Evolutionary conservation across 2,797 vertebrate genomes (phyloP).

Genomic region (Sandelia bainsii): DNA sequence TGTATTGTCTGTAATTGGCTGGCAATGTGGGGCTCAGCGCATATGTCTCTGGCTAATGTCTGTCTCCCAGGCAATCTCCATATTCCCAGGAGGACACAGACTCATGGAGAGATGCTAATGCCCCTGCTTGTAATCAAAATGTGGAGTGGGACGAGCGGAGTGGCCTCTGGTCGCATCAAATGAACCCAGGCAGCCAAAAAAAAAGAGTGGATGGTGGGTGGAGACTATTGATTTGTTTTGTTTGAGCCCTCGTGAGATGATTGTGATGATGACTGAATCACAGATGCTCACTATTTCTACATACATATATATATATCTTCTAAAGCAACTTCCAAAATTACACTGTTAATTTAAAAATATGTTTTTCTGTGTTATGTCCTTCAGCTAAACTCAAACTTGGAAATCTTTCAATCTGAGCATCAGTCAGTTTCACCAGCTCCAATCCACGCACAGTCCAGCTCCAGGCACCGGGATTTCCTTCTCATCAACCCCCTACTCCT

Average conservation of each 20-base stretch:
- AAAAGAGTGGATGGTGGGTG: constrained; percentile 1
- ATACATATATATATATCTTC: background rate
- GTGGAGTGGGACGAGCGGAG: constrained; percentile 50
- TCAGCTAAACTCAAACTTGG: background rate
- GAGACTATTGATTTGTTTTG: constrained; percentile 32
- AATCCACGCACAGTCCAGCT: constrained; percentile 36
- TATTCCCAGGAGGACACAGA: constrained; percentile 68
- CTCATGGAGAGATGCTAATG: constrained; percentile 59
- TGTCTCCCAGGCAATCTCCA: constrained; percentile 61
- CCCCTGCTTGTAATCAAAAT: constrained; percentile 58
- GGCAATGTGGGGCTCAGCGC: constrained; percentile 48
- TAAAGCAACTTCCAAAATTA: background rate
- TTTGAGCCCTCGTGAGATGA: background rate
- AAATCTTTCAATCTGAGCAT: background rate
- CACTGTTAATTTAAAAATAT: background rate
- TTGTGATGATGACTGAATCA: background rate
- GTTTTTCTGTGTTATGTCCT: background rate
- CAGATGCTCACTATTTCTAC: background rate
- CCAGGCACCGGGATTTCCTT: constrained; percentile 64
- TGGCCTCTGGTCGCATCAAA: background rate
- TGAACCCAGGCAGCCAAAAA: background rate
- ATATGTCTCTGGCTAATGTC: constrained; percentile 75
- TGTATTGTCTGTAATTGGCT: constrained; percentile 46
- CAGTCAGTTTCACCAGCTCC: constrained; percentile 15
- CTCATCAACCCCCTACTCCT: constrained; percentile 35